phyloP scores from a whole-genome alignment of 2,888 invertebrate species.

The Eumacrocentrus americanus region DNA sequence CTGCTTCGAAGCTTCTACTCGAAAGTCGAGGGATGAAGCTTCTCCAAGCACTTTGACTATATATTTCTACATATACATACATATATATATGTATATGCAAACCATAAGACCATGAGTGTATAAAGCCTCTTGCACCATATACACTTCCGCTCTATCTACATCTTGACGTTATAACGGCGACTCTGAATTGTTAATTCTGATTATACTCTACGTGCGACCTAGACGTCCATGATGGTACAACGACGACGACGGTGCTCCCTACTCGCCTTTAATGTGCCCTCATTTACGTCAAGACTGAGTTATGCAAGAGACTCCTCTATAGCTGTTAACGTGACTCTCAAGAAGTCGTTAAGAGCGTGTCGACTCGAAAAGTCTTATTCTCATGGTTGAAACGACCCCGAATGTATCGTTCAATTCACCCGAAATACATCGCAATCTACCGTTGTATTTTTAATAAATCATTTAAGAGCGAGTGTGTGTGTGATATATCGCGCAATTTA shows the following conservation, averaged over 20 bases:
- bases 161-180: conserved; percentile 9
- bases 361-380: too few species aligned
- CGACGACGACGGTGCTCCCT: conserved; percentile 11
- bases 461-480: too few species aligned
- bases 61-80: too few species aligned
- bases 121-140: not conserved
- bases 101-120: too few species aligned
- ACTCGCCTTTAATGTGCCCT: conserved; percentile 42
- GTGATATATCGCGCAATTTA: conserved; percentile 2
- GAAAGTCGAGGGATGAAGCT: too few species aligned
- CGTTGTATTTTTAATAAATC: too few species aligned
- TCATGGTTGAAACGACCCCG: too few species aligned
- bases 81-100: too few species aligned
- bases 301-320: conserved; percentile 40
- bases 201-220: conserved; percentile 37
- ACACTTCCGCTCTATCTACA: conserved; percentile 1
- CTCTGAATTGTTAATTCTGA: conserved; percentile 53
- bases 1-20: too few species aligned
- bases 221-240: conserved; percentile 17
- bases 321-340: conserved; percentile 44
- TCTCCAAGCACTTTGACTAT: too few species aligned
- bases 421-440: too few species aligned
- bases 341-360: conserved; percentile 39
- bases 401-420: too few species aligned
- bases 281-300: conserved; percentile 48